Conservation (phyloP, 1,140 invertebrate species). For the Scaptodrosophila lebanonensis region DNA sequence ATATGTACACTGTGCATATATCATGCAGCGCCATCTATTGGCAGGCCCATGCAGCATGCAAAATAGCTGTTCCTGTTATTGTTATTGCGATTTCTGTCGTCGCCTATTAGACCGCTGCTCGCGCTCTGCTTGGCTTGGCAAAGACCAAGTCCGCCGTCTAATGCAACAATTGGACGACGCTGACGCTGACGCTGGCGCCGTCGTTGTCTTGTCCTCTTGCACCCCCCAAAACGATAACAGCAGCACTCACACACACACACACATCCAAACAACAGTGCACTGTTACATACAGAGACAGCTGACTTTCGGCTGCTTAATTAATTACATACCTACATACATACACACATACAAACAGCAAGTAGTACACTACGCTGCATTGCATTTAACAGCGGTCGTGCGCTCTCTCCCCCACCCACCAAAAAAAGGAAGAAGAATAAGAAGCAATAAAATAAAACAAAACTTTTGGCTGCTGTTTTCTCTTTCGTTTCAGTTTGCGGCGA, state of each 20-base stretch:
- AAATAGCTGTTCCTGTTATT: conserved; percentile 45
- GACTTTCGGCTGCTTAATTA: conserved; percentile 67
- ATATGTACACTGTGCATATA: too few species aligned
- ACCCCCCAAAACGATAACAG: too few species aligned
- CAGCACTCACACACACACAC: conserved; percentile 5
- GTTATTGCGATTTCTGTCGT: conserved; percentile 5
- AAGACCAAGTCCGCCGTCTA: conserved; percentile 38
- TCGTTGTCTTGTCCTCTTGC: conserved; percentile 16
- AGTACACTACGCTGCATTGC: too few species aligned
- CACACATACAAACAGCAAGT: conserved; percentile 13
- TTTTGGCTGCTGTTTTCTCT: conserved; percentile 59
- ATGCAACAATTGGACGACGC: conserved; percentile 60
- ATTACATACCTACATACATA: conserved; percentile 51
- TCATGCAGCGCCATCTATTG: conserved; percentile 69
- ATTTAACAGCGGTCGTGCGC: too few species aligned
- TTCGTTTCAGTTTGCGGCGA: conserved; percentile 64
- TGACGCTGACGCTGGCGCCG: conserved; percentile 36
- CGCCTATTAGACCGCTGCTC: conserved; percentile 13
- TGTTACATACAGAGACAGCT: too few species aligned
- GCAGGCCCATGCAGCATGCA: conserved; percentile 70
- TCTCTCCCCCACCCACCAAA: too few species aligned
- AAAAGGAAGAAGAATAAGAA: conserved; percentile 30
- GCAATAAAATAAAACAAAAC: conserved; percentile 52
- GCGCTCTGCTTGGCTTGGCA: conserved; percentile 34
- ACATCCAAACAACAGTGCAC: too few species aligned